Percentiles rank a stretch among this genome's conserved stretches.
Evolutionary conservation across 2,797 vertebrate genomes (phyloP).

Genomic region (Pangasius macronema): DNA sequence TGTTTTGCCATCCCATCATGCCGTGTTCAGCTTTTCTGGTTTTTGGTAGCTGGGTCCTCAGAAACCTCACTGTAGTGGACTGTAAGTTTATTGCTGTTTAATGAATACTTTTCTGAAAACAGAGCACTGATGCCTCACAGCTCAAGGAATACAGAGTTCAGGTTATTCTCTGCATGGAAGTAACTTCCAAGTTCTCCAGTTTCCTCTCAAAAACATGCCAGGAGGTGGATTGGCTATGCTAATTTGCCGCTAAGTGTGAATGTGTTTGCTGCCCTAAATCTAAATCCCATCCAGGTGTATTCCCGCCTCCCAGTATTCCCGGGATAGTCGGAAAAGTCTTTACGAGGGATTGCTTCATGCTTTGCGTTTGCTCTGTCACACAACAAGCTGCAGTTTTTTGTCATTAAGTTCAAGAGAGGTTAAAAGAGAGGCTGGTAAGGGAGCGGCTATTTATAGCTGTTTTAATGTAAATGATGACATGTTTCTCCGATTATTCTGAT

Average conservation of each 20-base stretch:
- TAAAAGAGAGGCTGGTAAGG: background rate
- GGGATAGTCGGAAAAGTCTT: background rate
- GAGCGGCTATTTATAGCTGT: background rate
- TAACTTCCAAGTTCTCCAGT: background rate
- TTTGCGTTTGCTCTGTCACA: background rate
- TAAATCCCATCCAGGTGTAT: background rate
- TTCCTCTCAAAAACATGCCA: background rate
- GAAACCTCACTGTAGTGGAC: slow-evolving; percentile 14
- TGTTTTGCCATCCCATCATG: slow-evolving; percentile 19
- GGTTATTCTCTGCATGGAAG: background rate
- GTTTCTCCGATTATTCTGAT: background rate
- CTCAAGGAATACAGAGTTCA: background rate
- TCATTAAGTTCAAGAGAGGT: background rate
- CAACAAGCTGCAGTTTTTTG: background rate
- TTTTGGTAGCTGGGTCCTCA: background rate
- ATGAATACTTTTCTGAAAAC: slow-evolving; percentile 3
- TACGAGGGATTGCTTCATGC: background rate
- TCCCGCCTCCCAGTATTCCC: background rate
- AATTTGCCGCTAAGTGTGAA: background rate
- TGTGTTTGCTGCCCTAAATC: background rate
- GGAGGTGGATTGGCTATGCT: background rate
- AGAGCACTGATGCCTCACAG: background rate
- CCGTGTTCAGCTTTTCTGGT: slow-evolving; percentile 11
- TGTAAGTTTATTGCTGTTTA: slow-evolving; percentile 21
- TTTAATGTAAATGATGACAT: background rate